Evolutionary conservation across 2,888 invertebrate genomes (phyloP).

Genomic region (Chalcosyrphus nemorum): DNA sequence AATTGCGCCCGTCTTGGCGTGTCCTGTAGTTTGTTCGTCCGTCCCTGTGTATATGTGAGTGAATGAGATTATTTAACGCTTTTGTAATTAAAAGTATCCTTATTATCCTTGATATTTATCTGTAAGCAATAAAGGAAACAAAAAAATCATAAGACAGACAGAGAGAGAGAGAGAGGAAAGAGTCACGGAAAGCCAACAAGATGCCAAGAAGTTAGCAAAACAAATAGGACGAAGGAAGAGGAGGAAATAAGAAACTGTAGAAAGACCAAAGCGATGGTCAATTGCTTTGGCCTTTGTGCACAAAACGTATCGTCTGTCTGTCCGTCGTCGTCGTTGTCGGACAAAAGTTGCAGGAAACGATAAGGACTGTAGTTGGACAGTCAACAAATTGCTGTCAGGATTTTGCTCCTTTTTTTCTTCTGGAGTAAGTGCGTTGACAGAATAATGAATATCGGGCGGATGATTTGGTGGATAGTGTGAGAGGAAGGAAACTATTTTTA

Average conservation of each 20-base stretch:
- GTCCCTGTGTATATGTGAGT: background rate
- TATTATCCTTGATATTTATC: slow-evolving; percentile 71
- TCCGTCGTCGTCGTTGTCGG: no score
- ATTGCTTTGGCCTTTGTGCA: slow-evolving; percentile 61
- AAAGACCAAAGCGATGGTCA: slow-evolving; percentile 47
- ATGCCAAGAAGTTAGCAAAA: slow-evolving; percentile 50
- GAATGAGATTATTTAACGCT: slow-evolving; percentile 69
- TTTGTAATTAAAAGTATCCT: slow-evolving; percentile 73
- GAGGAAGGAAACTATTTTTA: slow-evolving; percentile 17
- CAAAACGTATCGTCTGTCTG: slow-evolving; percentile 1
- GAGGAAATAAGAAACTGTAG: background rate
- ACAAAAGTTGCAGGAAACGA: slow-evolving; percentile 26
- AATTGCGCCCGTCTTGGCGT: slow-evolving; percentile 42
- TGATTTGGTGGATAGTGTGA: background rate
- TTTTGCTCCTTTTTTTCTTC: slow-evolving; percentile 2
- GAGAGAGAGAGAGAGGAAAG: no score
- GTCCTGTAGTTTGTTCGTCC: background rate
- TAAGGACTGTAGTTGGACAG: slow-evolving; percentile 62
- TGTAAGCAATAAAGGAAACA: slow-evolving; percentile 52
- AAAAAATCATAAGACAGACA: background rate
- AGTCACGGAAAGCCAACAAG: slow-evolving; percentile 26
- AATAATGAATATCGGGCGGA: slow-evolving; percentile 25
- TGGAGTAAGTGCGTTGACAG: slow-evolving; percentile 39
- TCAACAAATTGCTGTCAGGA: slow-evolving; percentile 61
- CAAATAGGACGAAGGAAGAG: background rate